Evolutionary conservation across 2,113 vertebrate genomes (phyloP), one percentile per base, ranked within the genome.

Genomic region (Oncorhynchus nerka): DNA sequence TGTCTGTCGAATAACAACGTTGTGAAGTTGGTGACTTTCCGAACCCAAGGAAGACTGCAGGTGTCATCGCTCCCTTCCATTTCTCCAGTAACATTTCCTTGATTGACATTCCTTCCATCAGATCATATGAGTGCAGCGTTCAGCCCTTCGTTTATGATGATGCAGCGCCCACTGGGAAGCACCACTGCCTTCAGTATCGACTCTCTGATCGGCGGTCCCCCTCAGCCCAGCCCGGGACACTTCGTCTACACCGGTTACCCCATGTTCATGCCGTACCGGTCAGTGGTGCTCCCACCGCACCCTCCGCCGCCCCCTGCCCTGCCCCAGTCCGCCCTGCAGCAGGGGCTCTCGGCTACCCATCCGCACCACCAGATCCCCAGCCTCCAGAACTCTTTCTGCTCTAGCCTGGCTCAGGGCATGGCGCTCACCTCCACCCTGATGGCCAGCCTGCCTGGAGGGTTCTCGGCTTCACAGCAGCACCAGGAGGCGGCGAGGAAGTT

Each of bases 191-290:
- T 98, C 93, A 97, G 96, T 93, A 97, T 98, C 75, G 97, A 98
- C 94, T 97, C 97, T 49, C 94, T 97, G 82, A 98, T 98, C 92
- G 97, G 96, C 80, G 96, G 93, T 85, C 94, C 95, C 26, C 94
- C 96, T 77, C 95, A 94, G 89, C 95, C 96, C 83, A 93, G 95
- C 82, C 94, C 96, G 79, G 96, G 96, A 77, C 96, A 95, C 88
- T 96, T 97, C 85, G 94, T 97, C 77, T 97, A 97, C 91, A 95
- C 96, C 55, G 96, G 96, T 67, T 97, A 97, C 89, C 97, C 97
- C 72, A 98, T 97, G 96, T 97, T 98, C 89, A 96, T 98, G 96
- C 97, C 97, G 49, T 98, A 97, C 91, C 90, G 97, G 68, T 96
- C 96, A 26, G 95, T 98, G 89, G 95, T 98, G 75, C 93, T 97